A percentile compares a stretch with the other conserved stretches of the same genome.
phyloP scores from a whole-genome alignment of 2,113 vertebrate genomes.

The Pygoscelis adeliae region DNA sequence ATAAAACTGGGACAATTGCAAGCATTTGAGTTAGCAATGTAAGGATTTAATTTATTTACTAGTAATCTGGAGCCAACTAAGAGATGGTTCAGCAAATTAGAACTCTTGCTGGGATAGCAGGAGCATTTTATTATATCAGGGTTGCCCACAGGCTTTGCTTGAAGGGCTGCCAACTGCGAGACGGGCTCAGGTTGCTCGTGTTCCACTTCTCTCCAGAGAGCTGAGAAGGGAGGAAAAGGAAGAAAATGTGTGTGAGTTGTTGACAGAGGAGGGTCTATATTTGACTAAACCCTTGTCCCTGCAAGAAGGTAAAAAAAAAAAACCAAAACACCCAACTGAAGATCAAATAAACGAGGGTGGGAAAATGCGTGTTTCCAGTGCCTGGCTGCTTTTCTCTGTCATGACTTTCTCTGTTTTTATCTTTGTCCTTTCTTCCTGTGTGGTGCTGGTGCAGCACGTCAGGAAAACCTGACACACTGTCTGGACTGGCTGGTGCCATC shows the following conservation, averaged over 20 bases:
- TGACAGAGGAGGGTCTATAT: not conserved
- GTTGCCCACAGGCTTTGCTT: not conserved
- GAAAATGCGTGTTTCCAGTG: not conserved
- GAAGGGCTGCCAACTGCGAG: not conserved
- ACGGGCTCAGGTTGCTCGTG: not conserved
- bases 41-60: not conserved
- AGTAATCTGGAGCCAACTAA: not conserved
- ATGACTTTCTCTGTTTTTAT: not conserved
- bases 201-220: not conserved
- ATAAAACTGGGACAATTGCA: not conserved
- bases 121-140: not conserved
- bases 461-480: not conserved
- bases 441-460: accelerated
- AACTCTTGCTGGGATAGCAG: not conserved
- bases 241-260: not conserved
- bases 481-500: not conserved
- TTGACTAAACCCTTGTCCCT: not conserved
- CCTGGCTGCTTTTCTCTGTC: not conserved
- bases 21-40: not conserved
- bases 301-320: not conserved
- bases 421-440: not conserved
- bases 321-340: not conserved
- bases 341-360: not conserved
- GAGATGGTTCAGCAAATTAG: not conserved
- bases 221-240: not conserved